phyloP scores from a whole-genome alignment of 1,140 invertebrate species.

The Zaprionus inermis region DNA sequence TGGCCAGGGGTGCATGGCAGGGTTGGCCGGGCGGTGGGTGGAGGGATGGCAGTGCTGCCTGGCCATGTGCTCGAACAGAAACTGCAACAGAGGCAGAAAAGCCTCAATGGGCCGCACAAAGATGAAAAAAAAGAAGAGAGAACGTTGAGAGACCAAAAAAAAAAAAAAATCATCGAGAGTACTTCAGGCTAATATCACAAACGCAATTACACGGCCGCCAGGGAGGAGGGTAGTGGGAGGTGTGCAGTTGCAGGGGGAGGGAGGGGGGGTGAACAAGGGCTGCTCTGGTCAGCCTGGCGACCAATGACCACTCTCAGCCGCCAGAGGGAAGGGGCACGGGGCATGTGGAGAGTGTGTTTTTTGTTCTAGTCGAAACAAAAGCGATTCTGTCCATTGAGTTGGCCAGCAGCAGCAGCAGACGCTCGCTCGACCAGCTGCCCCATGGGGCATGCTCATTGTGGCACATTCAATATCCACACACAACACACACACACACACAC shows the following conservation, averaged over 20 bases:
- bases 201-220: constrained; percentile 71
- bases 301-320: constrained; percentile 43
- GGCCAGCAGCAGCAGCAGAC: constrained; percentile 32
- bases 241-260: background rate
- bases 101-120: constrained; percentile 65
- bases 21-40: background rate
- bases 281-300: constrained; percentile 26
- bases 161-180: constrained; percentile 56
- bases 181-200: constrained; percentile 82
- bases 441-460: constrained; percentile 69
- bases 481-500: constrained; percentile 33
- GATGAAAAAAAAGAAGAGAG: constrained; percentile 25
- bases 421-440: constrained; percentile 33
- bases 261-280: background rate
- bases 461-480: constrained; percentile 55
- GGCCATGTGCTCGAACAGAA: constrained; percentile 66
- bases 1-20: constrained; percentile 31
- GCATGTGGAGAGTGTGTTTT: constrained; percentile 42
- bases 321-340: constrained; percentile 5
- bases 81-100: constrained; percentile 70
- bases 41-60: background rate
- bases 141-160: constrained; percentile 15
- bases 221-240: background rate
- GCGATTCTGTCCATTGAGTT: constrained; percentile 65
- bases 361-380: constrained; percentile 70